Evolutionary conservation across 2,888 invertebrate genomes (phyloP).

Genomic region (Caenorhabditis zanzibari): DNA sequence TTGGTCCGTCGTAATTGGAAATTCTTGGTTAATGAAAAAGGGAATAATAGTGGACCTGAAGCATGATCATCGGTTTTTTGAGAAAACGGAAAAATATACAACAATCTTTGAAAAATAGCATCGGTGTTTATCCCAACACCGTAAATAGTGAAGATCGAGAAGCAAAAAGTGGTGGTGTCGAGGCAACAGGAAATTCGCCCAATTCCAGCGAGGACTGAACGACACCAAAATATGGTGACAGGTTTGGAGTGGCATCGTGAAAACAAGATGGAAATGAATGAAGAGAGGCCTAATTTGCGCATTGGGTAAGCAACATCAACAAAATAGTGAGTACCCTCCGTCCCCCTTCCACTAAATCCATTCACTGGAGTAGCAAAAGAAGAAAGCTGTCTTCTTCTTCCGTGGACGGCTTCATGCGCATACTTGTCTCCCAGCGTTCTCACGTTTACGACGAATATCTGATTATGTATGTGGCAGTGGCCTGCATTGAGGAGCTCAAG

Average conservation of each 20-base stretch:
- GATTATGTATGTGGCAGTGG: slow-evolving; percentile 53
- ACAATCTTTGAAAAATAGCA: too few species aligned
- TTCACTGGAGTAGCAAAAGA: slow-evolving; percentile 36
- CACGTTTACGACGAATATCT: slow-evolving; percentile 62
- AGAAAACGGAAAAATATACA: too few species aligned
- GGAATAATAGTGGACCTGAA: background rate
- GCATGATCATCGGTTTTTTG: too few species aligned
- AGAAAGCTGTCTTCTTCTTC: background rate
- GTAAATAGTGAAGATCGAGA: too few species aligned
- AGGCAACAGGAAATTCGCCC: too few species aligned
- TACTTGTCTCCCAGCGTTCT: slow-evolving; percentile 55
- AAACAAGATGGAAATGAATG: slow-evolving; percentile 17
- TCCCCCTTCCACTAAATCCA: slow-evolving; percentile 35
- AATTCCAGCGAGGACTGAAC: too few species aligned
- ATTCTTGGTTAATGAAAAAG: background rate
- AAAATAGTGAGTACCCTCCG: slow-evolving; percentile 12
- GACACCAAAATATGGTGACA: slow-evolving; percentile 3
- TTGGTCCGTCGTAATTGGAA: slow-evolving; percentile 14
- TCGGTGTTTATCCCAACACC: too few species aligned
- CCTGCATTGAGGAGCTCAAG: slow-evolving; percentile 21
- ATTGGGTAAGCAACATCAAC: slow-evolving; percentile 23
- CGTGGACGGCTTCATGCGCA: slow-evolving; percentile 25
- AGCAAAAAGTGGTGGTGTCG: too few species aligned
- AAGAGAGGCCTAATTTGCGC: slow-evolving; percentile 37
- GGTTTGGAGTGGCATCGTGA: background rate